Conservation (phyloP, 1,140 invertebrate species). For the Papilio polyxenes region DNA sequence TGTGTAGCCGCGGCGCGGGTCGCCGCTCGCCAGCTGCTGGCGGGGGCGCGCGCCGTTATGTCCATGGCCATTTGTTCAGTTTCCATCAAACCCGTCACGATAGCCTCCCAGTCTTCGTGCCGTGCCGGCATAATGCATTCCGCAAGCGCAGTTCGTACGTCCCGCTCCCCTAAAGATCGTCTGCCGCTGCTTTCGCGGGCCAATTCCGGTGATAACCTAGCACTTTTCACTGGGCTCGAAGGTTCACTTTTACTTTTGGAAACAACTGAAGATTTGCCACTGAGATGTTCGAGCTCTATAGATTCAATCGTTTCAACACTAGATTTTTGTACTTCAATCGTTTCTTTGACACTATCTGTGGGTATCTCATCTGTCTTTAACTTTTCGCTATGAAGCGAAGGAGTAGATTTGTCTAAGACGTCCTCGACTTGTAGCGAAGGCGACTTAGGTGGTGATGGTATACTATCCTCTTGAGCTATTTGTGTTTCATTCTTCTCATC, state of each 20-base stretch:
- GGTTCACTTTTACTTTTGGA: constrained; percentile 42
- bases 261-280: constrained; percentile 21
- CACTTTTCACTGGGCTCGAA: constrained; percentile 50
- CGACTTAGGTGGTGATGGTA: constrained; percentile 53
- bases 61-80: constrained; percentile 87
- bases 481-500: constrained; percentile 43
- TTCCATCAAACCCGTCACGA: constrained; percentile 88
- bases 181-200: constrained; percentile 46
- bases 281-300: constrained; percentile 13
- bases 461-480: constrained; percentile 42
- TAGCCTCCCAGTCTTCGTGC: constrained; percentile 90
- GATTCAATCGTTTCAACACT: constrained; percentile 16
- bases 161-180: constrained; percentile 52
- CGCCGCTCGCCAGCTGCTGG: constrained; percentile 82
- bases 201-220: constrained; percentile 48
- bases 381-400: constrained; percentile 40
- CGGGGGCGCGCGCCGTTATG: constrained; percentile 85
- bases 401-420: constrained; percentile 56
- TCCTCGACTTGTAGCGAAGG: constrained; percentile 70
- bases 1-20: constrained; percentile 88
- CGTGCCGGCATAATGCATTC: constrained; percentile 67
- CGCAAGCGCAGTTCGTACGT: constrained; percentile 67
- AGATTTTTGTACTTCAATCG: constrained; percentile 27
- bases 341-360: constrained; percentile 9
- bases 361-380: constrained; percentile 32